phyloP scores from a whole-genome alignment of 53 echinoderm and acorn worm genomes.

The Hippasteria phrygiana region DNA sequence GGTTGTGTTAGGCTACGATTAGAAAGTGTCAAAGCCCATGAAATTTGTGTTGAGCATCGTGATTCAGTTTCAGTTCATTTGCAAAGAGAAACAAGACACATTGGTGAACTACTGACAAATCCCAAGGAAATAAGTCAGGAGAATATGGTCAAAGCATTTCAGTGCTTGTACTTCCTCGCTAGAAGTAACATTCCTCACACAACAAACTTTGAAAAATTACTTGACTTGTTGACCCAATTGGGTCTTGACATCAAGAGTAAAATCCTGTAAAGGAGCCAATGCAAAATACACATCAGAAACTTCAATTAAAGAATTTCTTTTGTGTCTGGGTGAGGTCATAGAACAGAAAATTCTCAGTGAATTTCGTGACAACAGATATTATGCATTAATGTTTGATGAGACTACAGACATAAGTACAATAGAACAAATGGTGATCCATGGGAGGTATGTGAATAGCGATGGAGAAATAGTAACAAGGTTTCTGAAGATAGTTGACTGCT shows the following conservation, averaged over 20 bases:
- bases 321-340: slow-evolving; percentile 64
- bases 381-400: slow-evolving; percentile 71
- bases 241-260: slow-evolving; percentile 65
- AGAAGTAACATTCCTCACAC: slow-evolving; percentile 57
- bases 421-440: slow-evolving; percentile 75
- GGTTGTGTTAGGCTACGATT: slow-evolving; percentile 42
- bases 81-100: not conserved
- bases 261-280: slow-evolving; percentile 48
- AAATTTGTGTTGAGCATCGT: slow-evolving; percentile 37
- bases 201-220: slow-evolving; percentile 52
- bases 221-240: slow-evolving; percentile 52
- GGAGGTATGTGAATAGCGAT: slow-evolving; percentile 12
- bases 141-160: slow-evolving; percentile 67
- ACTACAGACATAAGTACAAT: slow-evolving; percentile 58
- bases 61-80: slow-evolving; percentile 53
- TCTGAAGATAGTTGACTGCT: slow-evolving; percentile 60
- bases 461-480: slow-evolving; percentile 21
- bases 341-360: slow-evolving; percentile 52
- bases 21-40: slow-evolving; percentile 67
- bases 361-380: slow-evolving; percentile 22
- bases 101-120: too few species aligned
- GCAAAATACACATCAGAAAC: slow-evolving; percentile 68
- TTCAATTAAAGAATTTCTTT: slow-evolving; percentile 60
- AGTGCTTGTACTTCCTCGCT: slow-evolving; percentile 59
- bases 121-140: slow-evolving; percentile 58